A percentile compares a stretch with the other conserved stretches of the same genome.
Conservation (phyloP, 2,888 invertebrate genomes). For the Malthinus seriepunctatus region DNA sequence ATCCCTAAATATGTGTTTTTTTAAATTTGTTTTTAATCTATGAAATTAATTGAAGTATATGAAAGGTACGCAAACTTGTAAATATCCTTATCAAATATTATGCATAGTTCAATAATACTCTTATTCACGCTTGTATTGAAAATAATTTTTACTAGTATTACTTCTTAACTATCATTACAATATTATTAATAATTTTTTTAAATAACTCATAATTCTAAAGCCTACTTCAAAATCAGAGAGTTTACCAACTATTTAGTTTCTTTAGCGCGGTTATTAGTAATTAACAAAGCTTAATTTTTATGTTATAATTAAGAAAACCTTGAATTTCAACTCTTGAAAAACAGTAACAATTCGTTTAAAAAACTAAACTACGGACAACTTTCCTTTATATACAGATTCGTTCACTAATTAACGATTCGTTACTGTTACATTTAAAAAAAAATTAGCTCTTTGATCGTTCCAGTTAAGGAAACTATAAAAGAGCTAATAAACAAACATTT, state of each 20-base stretch:
- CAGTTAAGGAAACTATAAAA: constrained; percentile 13
- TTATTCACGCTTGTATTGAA: constrained; percentile 46
- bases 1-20: constrained; percentile 16
- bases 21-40: constrained; percentile 19
- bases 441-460: constrained; percentile 1
- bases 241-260: constrained; percentile 32
- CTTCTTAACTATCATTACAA: constrained; percentile 38
- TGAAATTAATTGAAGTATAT: constrained; percentile 29
- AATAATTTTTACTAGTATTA: constrained; percentile 47
- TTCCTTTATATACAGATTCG: constrained; percentile 47
- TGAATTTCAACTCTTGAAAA: constrained; percentile 8
- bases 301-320: constrained; percentile 15
- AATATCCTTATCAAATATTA: constrained; percentile 45
- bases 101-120: constrained; percentile 43
- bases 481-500: constrained; percentile 22
- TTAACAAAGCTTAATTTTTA: constrained; percentile 21
- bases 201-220: constrained; percentile 13
- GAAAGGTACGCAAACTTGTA: constrained; percentile 40
- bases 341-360: constrained; percentile 11
- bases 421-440: constrained; percentile 17
- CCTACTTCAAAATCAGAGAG: constrained; percentile 45
- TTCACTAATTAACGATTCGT: constrained; percentile 24
- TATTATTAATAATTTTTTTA: constrained; percentile 18
- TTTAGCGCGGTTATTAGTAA: constrained; percentile 10
- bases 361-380: constrained; percentile 35